These are phyloP conservation scores for Ectemnius cavifrons DNA, from an alignment of 2,888 invertebrate species.

Conservation along the genomic window DNA sequence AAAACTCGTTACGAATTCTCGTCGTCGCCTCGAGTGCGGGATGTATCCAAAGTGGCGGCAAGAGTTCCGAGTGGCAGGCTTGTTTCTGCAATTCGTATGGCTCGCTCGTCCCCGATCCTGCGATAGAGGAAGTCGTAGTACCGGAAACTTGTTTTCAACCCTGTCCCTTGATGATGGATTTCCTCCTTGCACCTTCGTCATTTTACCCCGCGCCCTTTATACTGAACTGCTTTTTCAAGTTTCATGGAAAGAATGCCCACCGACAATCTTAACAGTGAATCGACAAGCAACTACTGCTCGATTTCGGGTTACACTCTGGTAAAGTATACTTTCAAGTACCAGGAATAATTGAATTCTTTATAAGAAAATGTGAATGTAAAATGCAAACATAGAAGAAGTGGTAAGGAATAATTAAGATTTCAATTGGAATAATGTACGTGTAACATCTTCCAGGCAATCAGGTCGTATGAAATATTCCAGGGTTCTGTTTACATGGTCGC, in stretches of 20 bases:
- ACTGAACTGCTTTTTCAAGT: background rate
- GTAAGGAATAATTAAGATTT: no score
- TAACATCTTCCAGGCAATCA: no score
- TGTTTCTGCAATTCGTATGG: slow-evolving; percentile 3
- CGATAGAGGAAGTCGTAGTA: background rate
- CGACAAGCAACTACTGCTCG: background rate
- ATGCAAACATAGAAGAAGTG: no score
- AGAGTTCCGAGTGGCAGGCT: background rate
- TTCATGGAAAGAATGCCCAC: background rate
- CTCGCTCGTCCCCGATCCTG: no score
- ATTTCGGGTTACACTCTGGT: no score
- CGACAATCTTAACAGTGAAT: background rate
- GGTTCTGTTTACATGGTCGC: no score
- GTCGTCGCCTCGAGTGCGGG: background rate
- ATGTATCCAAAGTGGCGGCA: background rate
- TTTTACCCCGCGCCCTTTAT: slow-evolving; percentile 1
- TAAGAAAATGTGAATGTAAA: no score
- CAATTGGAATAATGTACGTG: no score
- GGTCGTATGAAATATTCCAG: no score
- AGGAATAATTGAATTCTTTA: no score
- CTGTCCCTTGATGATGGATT: slow-evolving; percentile 1
- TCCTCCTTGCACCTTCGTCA: slow-evolving; percentile 19
- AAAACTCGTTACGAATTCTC: slow-evolving; percentile 1
- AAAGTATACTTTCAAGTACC: no score
- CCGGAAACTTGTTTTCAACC: slow-evolving; percentile 1